These are phyloP conservation scores for Hyposoter didymator DNA, from an alignment of 2,888 invertebrate genomes.

Conservation along the genomic window DNA sequence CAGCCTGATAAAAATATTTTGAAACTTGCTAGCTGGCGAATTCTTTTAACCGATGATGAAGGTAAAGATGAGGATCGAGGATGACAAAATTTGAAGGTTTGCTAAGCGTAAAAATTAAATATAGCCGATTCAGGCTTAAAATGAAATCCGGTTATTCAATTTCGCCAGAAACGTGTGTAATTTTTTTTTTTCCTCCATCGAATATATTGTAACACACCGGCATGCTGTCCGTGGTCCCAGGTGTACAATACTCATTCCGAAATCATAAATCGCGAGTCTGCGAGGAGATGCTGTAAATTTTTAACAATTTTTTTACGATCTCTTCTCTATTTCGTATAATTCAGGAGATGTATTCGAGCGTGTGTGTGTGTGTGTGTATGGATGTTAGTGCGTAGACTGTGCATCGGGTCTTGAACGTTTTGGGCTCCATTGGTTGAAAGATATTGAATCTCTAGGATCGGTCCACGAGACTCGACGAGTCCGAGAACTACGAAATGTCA, in stretches of 20 bases:
- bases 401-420: neutral
- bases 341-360: neutral
- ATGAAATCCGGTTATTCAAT: conserved; percentile 50
- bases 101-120: conserved; percentile 15
- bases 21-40: neutral
- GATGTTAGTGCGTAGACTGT: neutral
- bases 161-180: conserved; percentile 17
- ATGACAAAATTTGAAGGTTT: conserved; percentile 28
- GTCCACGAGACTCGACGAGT: neutral
- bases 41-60: conserved; percentile 4
- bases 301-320: conserved; percentile 19
- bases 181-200: conserved; percentile 4
- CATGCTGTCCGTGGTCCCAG: conserved; percentile 1
- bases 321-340: conserved; percentile 12
- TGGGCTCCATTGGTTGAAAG: neutral
- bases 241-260: conserved; percentile 7
- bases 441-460: conserved; percentile 12
- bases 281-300: conserved; percentile 22
- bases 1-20: neutral
- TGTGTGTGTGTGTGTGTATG: neutral
- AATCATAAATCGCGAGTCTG: conserved; percentile 31
- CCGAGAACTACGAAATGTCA: conserved; percentile 28
- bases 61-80: neutral
- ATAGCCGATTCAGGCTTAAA: neutral
- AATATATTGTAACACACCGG: conserved; percentile 11